Percentiles rank a stretch among this genome's conserved stretches.
These are phyloP conservation scores for Eptesicus fuscus DNA, from an alignment of 2,113 vertebrate species.

Conservation along the genomic window DNA sequence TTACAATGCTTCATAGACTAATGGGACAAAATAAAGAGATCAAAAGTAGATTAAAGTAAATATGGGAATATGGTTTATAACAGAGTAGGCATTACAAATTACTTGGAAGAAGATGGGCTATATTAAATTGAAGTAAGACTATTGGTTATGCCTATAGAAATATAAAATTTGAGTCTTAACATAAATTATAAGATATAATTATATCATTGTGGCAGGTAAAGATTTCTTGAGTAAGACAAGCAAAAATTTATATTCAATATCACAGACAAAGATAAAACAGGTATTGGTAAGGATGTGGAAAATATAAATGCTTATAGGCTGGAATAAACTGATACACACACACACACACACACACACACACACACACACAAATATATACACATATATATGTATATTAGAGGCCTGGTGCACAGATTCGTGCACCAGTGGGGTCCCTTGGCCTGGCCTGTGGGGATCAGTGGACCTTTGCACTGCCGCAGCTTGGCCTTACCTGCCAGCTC, in stretches of 20 bases:
- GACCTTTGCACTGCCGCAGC: too few relatives aligned
- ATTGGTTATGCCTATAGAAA: background rate
- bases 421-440: too few relatives aligned
- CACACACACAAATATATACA: too few relatives aligned
- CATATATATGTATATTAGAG: too few relatives aligned
- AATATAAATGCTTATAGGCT: background rate
- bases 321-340: background rate
- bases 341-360: too few relatives aligned
- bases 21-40: background rate
- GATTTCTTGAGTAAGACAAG: background rate
- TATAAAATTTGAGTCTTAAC: background rate
- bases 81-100: background rate
- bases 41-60: background rate
- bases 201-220: background rate
- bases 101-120: background rate
- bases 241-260: background rate
- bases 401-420: too few relatives aligned
- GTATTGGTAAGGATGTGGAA: background rate
- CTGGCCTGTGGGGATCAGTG: too few relatives aligned
- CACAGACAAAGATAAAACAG: background rate
- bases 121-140: background rate
- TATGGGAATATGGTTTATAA: background rate
- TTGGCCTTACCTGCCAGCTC: too few relatives aligned
- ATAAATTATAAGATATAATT: background rate
- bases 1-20: background rate